A percentile compares a stretch with the other conserved stretches of the same genome.
Evolutionary conservation across 2,113 vertebrate genomes (phyloP).

Genomic region (Hemichromis elongatus): DNA sequence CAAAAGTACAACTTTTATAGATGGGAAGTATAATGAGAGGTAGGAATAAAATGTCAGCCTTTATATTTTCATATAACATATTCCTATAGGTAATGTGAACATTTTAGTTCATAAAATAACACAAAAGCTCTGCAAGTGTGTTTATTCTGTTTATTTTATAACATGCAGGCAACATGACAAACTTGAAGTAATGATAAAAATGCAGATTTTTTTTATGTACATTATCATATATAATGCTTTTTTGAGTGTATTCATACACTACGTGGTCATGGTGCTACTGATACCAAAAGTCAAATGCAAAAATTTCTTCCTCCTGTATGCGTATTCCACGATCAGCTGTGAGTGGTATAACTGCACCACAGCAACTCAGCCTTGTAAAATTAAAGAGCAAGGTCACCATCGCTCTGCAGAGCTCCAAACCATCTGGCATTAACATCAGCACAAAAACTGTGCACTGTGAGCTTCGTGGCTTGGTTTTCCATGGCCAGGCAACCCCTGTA

Average conservation of each 20-base stretch:
- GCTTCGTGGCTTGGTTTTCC: neutral
- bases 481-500: neutral
- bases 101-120: neutral
- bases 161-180: neutral
- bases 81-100: neutral
- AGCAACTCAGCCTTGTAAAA: neutral
- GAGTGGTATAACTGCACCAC: neutral
- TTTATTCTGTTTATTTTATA: neutral
- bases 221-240: neutral
- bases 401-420: neutral
- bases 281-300: neutral
- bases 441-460: neutral
- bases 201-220: neutral
- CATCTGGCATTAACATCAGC: neutral
- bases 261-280: neutral
- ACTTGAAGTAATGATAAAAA: neutral
- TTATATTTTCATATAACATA: neutral
- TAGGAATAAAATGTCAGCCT: neutral
- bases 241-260: neutral
- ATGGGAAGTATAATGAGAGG: neutral
- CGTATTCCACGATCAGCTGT: neutral
- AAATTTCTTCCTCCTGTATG: neutral
- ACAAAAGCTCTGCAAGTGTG: neutral
- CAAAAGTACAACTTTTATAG: rapidly evolving
- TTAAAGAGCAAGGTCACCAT: neutral